These are phyloP conservation scores for Zelostemma sp. DNA, from an alignment of 1,140 invertebrate genomes.

Conservation along the genomic window DNA sequence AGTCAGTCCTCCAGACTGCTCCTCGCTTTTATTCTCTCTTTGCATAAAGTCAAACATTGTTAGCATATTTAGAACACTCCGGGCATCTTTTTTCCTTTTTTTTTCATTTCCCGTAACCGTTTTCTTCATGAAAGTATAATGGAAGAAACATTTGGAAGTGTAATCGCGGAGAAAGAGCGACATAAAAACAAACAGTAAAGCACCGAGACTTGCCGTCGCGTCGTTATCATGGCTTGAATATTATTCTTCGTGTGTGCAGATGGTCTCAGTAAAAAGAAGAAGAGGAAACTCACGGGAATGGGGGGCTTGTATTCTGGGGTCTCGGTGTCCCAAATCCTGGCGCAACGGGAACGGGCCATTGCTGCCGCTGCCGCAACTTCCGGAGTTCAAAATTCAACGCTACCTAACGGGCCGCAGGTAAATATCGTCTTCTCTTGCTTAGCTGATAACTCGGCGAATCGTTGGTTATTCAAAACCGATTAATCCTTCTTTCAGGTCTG, in stretches of 20 bases:
- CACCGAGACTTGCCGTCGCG: too few relatives aligned
- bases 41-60: slow-evolving; percentile 13
- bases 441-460: background rate
- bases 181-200: slow-evolving; percentile 2
- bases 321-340: slow-evolving; percentile 77
- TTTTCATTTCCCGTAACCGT: background rate
- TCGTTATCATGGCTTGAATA: slow-evolving; percentile 6
- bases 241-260: slow-evolving; percentile 64
- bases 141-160: too few relatives aligned
- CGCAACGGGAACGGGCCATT: slow-evolving; percentile 73
- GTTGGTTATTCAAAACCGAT: background rate
- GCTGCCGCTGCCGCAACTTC: slow-evolving; percentile 54
- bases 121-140: background rate
- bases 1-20: slow-evolving; percentile 29
- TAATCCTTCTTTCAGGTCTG: slow-evolving; percentile 54
- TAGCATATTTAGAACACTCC: slow-evolving; percentile 5
- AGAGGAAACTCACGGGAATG: slow-evolving; percentile 74
- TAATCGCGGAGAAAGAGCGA: background rate
- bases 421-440: slow-evolving; percentile 15
- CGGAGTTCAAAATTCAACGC: slow-evolving; percentile 53
- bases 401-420: slow-evolving; percentile 65
- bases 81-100: background rate
- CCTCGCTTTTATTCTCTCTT: slow-evolving; percentile 15
- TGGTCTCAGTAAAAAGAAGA: slow-evolving; percentile 75
- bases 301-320: slow-evolving; percentile 72